Evolutionary conservation across 2,797 vertebrate genomes (phyloP).

Genomic region (Phalanger gymnotis): DNA sequence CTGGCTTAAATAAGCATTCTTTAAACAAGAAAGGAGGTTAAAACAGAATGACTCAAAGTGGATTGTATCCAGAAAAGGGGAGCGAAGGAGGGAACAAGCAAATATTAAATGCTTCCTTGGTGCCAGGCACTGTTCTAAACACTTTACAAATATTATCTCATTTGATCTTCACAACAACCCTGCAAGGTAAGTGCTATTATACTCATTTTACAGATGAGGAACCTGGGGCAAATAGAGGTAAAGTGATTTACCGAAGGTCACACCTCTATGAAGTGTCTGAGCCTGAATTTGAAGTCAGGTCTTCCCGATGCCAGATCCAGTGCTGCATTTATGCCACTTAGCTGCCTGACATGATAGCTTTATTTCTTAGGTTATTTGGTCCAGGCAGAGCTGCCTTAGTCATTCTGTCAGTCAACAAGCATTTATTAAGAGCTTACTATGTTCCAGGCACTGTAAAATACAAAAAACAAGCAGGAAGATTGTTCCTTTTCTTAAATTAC

Average conservation of each 20-base stretch:
- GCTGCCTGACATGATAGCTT: not conserved
- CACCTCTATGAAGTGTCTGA: not conserved
- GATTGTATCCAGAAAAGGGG: not conserved
- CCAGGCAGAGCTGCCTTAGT: not conserved
- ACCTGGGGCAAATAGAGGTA: not conserved
- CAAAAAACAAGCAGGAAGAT: not conserved
- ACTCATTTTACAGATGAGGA: not conserved
- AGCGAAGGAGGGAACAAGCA: not conserved
- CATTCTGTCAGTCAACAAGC: not conserved
- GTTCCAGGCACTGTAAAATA: not conserved
- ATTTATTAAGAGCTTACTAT: not conserved
- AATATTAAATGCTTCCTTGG: not conserved
- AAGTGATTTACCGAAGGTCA: not conserved
- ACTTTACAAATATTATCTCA: not conserved
- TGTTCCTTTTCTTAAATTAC: not conserved
- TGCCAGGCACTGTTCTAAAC: not conserved
- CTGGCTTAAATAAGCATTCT: not conserved
- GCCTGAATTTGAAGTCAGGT: not conserved
- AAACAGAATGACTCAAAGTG: not conserved
- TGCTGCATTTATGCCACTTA: not conserved
- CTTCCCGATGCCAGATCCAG: not conserved
- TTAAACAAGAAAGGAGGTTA: not conserved
- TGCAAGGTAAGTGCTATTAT: not conserved
- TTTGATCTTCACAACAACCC: not conserved
- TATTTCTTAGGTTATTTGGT: not conserved